Base-by-base conservation (phyloP, 2,113 vertebrate species). In the Nannobrachium achirus region DNA sequence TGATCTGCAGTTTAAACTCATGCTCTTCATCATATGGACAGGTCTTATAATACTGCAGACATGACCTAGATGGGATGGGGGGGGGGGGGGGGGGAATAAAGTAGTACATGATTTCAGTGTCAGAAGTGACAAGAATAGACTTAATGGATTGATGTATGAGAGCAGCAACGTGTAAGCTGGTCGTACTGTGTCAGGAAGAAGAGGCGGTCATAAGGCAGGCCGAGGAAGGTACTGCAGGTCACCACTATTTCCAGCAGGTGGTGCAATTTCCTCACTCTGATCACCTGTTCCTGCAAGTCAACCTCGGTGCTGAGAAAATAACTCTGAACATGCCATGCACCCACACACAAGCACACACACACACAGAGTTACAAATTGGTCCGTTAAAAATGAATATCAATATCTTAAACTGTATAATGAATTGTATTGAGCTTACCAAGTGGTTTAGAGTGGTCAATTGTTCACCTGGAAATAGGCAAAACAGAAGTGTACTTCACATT, bases 111-210 rank as follows among this genome's bases (percentile, higher is more conserved):
- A 76, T 14, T 33, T 33, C 38, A 49, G 50, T 52, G 4, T 6
- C 8, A 44, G 41, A 7, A 45, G n/a, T 45, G 45, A 49, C 25
- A 62, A 63, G 10, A 7, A 8, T 14, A 18, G 9, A 42, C 41
- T 15, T 13, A 3, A 46, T 33, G 38, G 15, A 45, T 57, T 13
- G 8, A 46, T 1, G 51, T 8, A 59, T 42, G 1, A 33, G 0
- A 13, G 11, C 10, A 13, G 11, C 10, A 55, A 66, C 16, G 78
- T 60, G 39, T 0, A 0, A 39, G 52, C n/a, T 8, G 20, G 1
- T 76, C 87, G 94, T 86, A 98, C 98, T 98, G 96, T 45, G 95
- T 95, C 76, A 98, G 89, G 63, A 93, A 91, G 81, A 98, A 97
- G 69, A 98, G 95, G 8, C 94, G 92, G 63, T 97, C 95, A 0